Base-by-base conservation (phyloP, 2,888 invertebrate genomes). In the Microplitis deprimator region DNA sequence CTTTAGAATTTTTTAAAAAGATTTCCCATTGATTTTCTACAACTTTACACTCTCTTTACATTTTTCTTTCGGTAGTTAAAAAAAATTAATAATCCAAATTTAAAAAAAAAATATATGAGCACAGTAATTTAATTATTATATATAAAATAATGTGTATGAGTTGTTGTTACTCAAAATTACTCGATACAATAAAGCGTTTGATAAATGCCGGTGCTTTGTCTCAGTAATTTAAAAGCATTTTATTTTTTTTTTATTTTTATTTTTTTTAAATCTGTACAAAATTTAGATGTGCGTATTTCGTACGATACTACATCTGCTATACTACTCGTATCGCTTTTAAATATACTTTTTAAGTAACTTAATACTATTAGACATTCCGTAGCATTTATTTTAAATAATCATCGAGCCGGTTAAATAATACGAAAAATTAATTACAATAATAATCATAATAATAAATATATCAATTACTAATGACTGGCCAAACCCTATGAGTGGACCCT, bases 1-100 rank as follows among this genome's bases (percentile, higher is more conserved):
- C 76, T 83, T 81, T 83, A 82, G 80, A 83, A 83, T 83, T 83
- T 50, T 50, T 50, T 50, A 79, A 79, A 79, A 81, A 82, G 80
- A 82, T 82, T 82, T 80, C 78, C 80, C 81, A 82, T 79, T 79
- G 77, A 79, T 79, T 72, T 77, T 75, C 75, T 62, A n/a, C 77
- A 67, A 62, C 60, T 76, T 73, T 60, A 38, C 64, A 70, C 38
- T 60, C 76, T 69, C 71, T 75, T 64, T 75, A 72, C 40, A 67
- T 73, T 61, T 62, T 75, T 74, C 39, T 78, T 72, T 29, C 59
- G 41, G 39, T 38, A 61, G 41, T 68, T 50, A 3, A 50, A 50
- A 50, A 50, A 50, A 50, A 13, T 50, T 50, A 50, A 50, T 50
- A 29, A 29, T 29, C 4, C 3, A 29, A 29, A 29, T 50, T 50